These are phyloP conservation scores for Stictocephala bisonia DNA, from an alignment of 2,888 invertebrate genomes.

Conservation along the genomic window DNA sequence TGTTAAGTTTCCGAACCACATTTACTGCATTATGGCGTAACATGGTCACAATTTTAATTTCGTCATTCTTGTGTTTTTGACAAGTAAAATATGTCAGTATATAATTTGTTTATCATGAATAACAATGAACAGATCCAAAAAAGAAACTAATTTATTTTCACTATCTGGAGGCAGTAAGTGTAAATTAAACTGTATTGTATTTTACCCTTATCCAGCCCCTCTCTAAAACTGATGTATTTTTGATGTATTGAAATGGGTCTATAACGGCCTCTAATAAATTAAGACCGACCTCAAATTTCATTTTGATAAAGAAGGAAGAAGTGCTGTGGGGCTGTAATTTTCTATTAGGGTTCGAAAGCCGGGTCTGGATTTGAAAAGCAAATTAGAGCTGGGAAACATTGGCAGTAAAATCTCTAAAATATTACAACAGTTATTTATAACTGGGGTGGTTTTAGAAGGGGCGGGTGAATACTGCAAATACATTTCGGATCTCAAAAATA, in stretches of 20 bases:
- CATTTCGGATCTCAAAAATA: constrained; percentile 18
- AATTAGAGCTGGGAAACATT: constrained; percentile 3
- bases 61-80: too few species aligned
- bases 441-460: constrained; percentile 13
- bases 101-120: too few species aligned
- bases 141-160: too few species aligned
- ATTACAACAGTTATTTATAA: constrained; percentile 14
- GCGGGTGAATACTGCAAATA: constrained; percentile 33
- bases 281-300: constrained; percentile 4
- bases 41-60: too few species aligned
- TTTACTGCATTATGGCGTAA: too few species aligned
- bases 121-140: too few species aligned
- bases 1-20: too few species aligned
- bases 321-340: constrained; percentile 12
- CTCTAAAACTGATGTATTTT: not conserved
- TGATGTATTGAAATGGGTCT: constrained; percentile 11
- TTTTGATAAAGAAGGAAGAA: constrained; percentile 25
- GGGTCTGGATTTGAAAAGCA: constrained; percentile 22
- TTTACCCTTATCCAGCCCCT: not conserved
- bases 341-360: constrained; percentile 1
- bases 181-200: too few species aligned
- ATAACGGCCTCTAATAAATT: constrained; percentile 11
- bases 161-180: too few species aligned
- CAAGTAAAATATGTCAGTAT: too few species aligned
- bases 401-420: constrained; percentile 17